Percentiles rank a stretch among this genome's conserved stretches.
Evolutionary conservation across 2,113 vertebrate genomes (phyloP).

Genomic region (Mastomys natalensis): DNA sequence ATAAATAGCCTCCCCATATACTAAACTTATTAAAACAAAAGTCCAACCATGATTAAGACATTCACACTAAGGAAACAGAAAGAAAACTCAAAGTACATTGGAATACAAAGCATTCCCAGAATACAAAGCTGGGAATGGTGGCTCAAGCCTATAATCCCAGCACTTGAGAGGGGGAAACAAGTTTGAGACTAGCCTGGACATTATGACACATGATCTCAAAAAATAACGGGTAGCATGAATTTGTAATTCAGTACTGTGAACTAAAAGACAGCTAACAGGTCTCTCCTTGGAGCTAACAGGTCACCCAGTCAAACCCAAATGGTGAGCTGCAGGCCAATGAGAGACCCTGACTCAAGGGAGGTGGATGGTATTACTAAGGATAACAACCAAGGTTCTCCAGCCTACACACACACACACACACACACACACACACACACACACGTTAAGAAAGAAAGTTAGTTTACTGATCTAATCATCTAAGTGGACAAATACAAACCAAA

Average conservation of each 20-base stretch:
- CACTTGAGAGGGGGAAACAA: background rate
- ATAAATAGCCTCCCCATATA: background rate
- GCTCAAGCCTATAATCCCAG: background rate
- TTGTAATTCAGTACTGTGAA: background rate
- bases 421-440: background rate
- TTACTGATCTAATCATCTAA: slow-evolving; percentile 4
- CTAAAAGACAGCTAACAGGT: background rate
- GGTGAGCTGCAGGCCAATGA: background rate
- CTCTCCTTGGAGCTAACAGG: background rate
- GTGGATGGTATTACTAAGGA: background rate
- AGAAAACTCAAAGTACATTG: background rate
- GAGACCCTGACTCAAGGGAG: background rate
- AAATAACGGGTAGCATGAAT: background rate
- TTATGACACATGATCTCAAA: background rate
- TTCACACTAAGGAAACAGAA: slow-evolving; percentile 19
- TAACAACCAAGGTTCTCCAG: background rate
- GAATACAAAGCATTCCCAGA: slow-evolving; percentile 27
- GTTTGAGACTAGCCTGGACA: slow-evolving; percentile 15
- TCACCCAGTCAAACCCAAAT: background rate
- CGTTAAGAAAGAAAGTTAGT: background rate
- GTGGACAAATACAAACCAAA: slow-evolving; percentile 15
- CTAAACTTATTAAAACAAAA: slow-evolving; percentile 53
- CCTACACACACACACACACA: background rate
- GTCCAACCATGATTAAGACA: slow-evolving; percentile 50
- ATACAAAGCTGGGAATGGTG: background rate